Percentiles rank a stretch among this genome's conserved stretches.
Evolutionary conservation across 2,797 vertebrate genomes (phyloP).

Genomic region (Muraenolepis orangiensis): DNA sequence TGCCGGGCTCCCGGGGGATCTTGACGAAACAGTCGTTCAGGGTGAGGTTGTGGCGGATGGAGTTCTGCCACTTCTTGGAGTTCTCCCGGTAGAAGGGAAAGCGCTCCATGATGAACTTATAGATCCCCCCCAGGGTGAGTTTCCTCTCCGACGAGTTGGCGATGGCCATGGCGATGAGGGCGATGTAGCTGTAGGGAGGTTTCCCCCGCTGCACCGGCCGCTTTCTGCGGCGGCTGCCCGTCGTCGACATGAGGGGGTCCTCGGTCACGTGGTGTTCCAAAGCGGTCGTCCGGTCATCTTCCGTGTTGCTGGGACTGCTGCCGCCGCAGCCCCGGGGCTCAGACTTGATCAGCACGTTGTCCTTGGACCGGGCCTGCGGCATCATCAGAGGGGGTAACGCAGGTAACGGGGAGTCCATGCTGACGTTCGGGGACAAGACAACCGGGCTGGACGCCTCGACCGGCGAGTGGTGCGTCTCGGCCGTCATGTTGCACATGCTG

Average conservation of each 20-base stretch:
- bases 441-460: slow-evolving; percentile 76
- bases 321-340: slow-evolving; percentile 70
- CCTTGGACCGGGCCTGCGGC: slow-evolving; percentile 69
- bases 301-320: slow-evolving; percentile 62
- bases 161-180: slow-evolving; percentile 96
- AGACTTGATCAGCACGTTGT: slow-evolving; percentile 75
- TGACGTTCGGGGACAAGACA: slow-evolving; percentile 72
- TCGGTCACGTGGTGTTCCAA: slow-evolving; percentile 68
- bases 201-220: slow-evolving; percentile 93
- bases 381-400: slow-evolving; percentile 62
- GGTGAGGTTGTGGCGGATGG: slow-evolving; percentile 86
- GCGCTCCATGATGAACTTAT: slow-evolving; percentile 95
- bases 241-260: slow-evolving; percentile 59
- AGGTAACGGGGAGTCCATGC: slow-evolving; percentile 73
- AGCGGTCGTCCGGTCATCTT: slow-evolving; percentile 60
- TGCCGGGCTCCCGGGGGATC: slow-evolving; percentile 88
- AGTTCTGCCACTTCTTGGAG: slow-evolving; percentile 94
- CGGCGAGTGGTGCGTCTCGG: slow-evolving; percentile 78
- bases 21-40: slow-evolving; percentile 91
- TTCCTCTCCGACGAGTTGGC: slow-evolving; percentile 93
- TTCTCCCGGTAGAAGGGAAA: slow-evolving; percentile 97
- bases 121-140: slow-evolving; percentile 92
- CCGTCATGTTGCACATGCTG: slow-evolving; percentile 87
- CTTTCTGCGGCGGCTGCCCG: slow-evolving; percentile 84
- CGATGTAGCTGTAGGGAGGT: slow-evolving; percentile 96